A percentile compares a stretch with the other conserved stretches of the same genome.
These are phyloP conservation scores for Protobothrops mucrosquamatus DNA, from an alignment of 2,113 vertebrate species.

Conservation along the genomic window DNA sequence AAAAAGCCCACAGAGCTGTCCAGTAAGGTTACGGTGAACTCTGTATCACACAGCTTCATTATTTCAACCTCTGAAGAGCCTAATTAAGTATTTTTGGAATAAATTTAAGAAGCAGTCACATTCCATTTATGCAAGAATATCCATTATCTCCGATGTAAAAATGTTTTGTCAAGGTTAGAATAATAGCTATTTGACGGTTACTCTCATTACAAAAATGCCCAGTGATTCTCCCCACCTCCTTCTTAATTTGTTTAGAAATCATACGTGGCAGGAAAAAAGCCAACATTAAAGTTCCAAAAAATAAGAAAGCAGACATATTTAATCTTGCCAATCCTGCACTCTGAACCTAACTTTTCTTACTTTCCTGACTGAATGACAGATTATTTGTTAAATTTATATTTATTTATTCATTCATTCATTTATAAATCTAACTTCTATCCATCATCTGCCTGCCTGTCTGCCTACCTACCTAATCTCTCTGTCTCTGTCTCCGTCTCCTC, in stretches of 20 bases:
- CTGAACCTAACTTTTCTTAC: not conserved
- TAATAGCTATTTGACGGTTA: not conserved
- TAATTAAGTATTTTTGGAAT: slow-evolving; percentile 41
- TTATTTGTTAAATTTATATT: not conserved
- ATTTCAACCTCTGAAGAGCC: slow-evolving; percentile 20
- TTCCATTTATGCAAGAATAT: slow-evolving; percentile 26
- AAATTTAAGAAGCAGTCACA: slow-evolving; percentile 37
- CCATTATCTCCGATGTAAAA: slow-evolving; percentile 21
- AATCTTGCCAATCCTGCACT: not conserved
- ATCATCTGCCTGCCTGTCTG: too few species aligned
- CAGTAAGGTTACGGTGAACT: slow-evolving; percentile 12
- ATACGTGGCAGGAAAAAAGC: not conserved
- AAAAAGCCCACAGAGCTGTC: not conserved
- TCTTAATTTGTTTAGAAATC: not conserved
- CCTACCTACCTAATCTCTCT: too few species aligned
- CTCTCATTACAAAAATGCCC: slow-evolving; percentile 17
- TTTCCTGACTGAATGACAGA: not conserved
- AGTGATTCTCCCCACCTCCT: not conserved
- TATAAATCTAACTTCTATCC: too few species aligned
- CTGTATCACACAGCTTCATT: slow-evolving; percentile 35
- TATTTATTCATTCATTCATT: too few species aligned
- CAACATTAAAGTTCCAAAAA: not conserved
- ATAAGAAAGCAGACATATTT: not conserved
- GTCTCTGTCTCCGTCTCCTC: too few species aligned
- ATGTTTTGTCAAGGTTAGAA: not conserved